Evolutionary conservation across 2,888 invertebrate genomes (phyloP).

Genomic region (Punctoribates punctum): DNA sequence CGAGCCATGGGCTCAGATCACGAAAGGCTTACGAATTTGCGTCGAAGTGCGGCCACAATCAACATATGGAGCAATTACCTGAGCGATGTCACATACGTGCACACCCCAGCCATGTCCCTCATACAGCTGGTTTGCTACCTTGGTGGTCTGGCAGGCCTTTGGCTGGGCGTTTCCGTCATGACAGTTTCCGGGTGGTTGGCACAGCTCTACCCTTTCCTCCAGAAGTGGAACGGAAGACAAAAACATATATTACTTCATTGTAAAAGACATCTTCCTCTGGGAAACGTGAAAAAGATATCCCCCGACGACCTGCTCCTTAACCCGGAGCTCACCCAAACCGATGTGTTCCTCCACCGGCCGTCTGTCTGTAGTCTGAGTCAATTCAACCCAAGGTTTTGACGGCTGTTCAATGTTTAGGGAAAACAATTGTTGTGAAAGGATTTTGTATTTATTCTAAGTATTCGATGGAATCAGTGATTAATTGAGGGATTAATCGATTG

Average conservation of each 20-base stretch:
- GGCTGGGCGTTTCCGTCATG: slow-evolving; percentile 42
- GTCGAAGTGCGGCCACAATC: slow-evolving; percentile 33
- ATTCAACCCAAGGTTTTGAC: slow-evolving; percentile 13
- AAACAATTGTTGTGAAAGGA: too few species aligned
- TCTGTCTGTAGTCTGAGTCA: slow-evolving; percentile 15
- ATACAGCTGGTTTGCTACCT: slow-evolving; percentile 40
- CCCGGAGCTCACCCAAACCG: background rate
- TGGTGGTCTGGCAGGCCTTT: slow-evolving; percentile 41
- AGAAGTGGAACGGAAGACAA: slow-evolving; percentile 38
- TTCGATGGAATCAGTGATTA: background rate
- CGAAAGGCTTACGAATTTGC: slow-evolving; percentile 18
- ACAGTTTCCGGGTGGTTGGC: slow-evolving; percentile 41
- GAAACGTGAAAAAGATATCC: background rate
- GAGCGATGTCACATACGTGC: slow-evolving; percentile 39
- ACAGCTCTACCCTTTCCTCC: slow-evolving; percentile 40
- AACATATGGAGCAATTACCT: slow-evolving; percentile 40
- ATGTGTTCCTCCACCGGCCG: background rate
- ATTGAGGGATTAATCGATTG: background rate
- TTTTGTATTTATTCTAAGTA: background rate
- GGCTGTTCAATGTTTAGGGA: background rate
- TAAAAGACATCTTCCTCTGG: background rate
- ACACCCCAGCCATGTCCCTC: slow-evolving; percentile 41
- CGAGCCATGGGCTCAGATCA: slow-evolving; percentile 36
- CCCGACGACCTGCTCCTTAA: background rate
- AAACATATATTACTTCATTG: background rate